Conservation (phyloP, 64 coral and sea anemone genomes). For the Actinia equina region DNA sequence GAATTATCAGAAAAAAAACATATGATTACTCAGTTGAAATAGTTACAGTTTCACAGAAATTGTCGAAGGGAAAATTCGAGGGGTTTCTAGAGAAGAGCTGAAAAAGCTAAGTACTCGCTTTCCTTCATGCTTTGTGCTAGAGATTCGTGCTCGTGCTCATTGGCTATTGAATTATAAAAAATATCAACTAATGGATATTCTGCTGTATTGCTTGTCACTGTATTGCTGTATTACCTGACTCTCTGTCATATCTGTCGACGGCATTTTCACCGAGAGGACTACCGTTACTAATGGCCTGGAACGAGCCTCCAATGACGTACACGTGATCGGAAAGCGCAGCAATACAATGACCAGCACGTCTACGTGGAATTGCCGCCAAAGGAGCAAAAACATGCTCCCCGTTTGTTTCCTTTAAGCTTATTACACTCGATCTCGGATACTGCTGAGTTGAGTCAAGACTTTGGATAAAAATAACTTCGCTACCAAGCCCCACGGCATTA, state of each 20-base stretch:
- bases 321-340: background rate
- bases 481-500: background rate
- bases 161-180: too few species aligned
- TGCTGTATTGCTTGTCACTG: too few species aligned
- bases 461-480: constrained; percentile 16
- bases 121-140: too few species aligned
- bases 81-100: too few species aligned
- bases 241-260: constrained; percentile 28
- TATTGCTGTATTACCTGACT: constrained; percentile 14
- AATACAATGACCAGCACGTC: constrained; percentile 32
- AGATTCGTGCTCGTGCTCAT: too few species aligned
- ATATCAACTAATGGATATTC: background rate
- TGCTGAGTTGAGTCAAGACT: background rate
- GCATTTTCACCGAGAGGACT: background rate
- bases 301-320: constrained; percentile 54
- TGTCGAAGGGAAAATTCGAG: too few species aligned
- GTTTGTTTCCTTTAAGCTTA: background rate
- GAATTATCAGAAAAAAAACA: too few species aligned
- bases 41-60: too few species aligned
- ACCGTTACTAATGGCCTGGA: background rate
- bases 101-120: too few species aligned
- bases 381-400: background rate
- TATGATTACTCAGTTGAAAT: too few species aligned
- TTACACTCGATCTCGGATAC: constrained; percentile 6
- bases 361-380: background rate